phyloP scores from a whole-genome alignment of 1,140 invertebrate species.

The Venustaconcha ellipsiformis region DNA sequence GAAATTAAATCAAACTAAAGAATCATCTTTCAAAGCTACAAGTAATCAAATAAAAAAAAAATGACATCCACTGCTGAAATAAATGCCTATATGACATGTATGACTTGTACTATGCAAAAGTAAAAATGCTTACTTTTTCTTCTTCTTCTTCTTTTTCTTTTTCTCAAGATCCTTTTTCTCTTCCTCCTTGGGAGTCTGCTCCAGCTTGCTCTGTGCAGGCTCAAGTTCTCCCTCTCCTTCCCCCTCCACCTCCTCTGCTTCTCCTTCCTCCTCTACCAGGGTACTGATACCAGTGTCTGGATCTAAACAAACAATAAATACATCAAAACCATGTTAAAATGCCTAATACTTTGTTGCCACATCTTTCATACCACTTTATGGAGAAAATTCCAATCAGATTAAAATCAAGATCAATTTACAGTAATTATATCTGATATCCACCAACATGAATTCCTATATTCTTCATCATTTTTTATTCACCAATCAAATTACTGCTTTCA shows the following conservation, averaged over 20 bases:
- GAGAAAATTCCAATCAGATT: background rate
- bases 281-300: slow-evolving; percentile 32
- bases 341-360: background rate
- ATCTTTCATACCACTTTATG: background rate
- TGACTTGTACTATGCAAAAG: no score
- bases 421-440: background rate
- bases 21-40: no score
- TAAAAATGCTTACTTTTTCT: slow-evolving; percentile 24
- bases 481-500: background rate
- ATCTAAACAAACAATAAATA: background rate
- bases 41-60: no score
- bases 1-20: no score
- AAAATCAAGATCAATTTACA: background rate
- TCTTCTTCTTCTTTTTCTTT: slow-evolving; percentile 35
- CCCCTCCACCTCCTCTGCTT: slow-evolving; percentile 18
- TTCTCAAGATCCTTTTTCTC: slow-evolving; percentile 24
- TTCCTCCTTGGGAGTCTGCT: slow-evolving; percentile 7
- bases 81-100: no score
- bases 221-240: slow-evolving; percentile 13
- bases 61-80: no score
- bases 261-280: slow-evolving; percentile 23
- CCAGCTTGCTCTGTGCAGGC: background rate
- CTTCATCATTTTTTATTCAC: background rate
- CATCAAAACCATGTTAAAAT: background rate
- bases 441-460: background rate